Base-by-base conservation (phyloP, 2,113 vertebrate genomes). In the Proterorhinus semilunaris region DNA sequence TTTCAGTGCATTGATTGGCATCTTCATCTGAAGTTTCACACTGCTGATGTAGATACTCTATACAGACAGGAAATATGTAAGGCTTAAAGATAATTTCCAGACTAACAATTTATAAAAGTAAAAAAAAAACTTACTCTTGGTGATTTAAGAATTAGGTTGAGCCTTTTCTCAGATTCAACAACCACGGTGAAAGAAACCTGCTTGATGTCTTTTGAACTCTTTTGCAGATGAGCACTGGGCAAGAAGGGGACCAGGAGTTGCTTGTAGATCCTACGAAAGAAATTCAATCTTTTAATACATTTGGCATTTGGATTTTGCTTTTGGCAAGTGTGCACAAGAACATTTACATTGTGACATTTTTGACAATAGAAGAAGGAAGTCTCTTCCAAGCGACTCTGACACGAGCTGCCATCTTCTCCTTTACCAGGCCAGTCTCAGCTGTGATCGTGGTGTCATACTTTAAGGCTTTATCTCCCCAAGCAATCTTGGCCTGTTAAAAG, bases 401-500 rank as follows among this genome's bases (percentile, higher is more conserved):
- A 48, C 92, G 92, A 12, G 76, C 74, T 70, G 94, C 94, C 62
- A 92, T 92, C 21, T 79, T 84, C 49, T 36, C 57, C 67, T 84
- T 88, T 59, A 93, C 80, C 13, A 77, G 69, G 66, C 95, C 94
- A 5, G 87, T 93, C 71, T 94, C 91, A n/a, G 87, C 65, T 68
- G 87, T 88, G 16, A 87, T 36, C 0, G 70, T 75, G 52, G 90
- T 51, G 52, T 80, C 67, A 59, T 93, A 94, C n/a, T 89, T 72
- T 69, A 83, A 88, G 82, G 94, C 93, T 42, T 93, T 82, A 52
- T 5, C 10, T 42, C 93, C 94, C 92, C 92, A 94, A 47, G 74
- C 79, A 11, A 94, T 0, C 74, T 74, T 89, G 12, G 88, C 75
- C 91, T 92, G 13, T 66, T 44, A 12, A 62, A 21, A 81, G 21